Conservation (phyloP, 2,888 invertebrate species). For the Drosophila algonquin region DNA sequence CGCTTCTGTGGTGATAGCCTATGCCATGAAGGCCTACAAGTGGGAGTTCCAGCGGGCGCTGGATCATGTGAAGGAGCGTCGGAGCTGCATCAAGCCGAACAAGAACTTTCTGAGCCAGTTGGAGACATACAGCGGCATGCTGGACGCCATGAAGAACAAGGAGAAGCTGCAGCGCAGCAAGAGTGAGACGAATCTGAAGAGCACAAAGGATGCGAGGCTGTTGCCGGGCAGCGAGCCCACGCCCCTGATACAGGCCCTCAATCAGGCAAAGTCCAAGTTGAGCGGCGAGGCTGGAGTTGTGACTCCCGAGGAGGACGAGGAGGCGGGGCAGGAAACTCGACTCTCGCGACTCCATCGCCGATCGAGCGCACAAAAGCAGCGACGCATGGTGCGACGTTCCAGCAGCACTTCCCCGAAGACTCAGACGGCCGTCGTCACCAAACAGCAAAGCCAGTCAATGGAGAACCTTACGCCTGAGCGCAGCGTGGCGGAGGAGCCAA, state of each 20-base stretch:
- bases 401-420: constrained; percentile 83
- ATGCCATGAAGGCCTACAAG: constrained; percentile 98
- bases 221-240: constrained; percentile 86
- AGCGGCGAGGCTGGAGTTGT: constrained; percentile 54
- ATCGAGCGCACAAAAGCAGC: constrained; percentile 77
- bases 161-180: constrained; percentile 96
- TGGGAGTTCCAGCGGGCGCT: constrained; percentile 96
- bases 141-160: constrained; percentile 98
- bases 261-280: constrained; percentile 82
- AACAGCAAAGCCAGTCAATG: constrained; percentile 84
- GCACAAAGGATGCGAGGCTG: constrained; percentile 86
- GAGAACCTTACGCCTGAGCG: constrained; percentile 82
- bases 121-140: constrained; percentile 97
- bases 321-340: constrained; percentile 3
- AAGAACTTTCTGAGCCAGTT: constrained; percentile 96
- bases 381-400: constrained; percentile 79
- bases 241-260: constrained; percentile 86
- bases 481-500: constrained; percentile 85
- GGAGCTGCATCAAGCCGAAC: constrained; percentile 98
- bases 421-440: constrained; percentile 78
- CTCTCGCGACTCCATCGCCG: constrained; percentile 46
- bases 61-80: constrained; percentile 94
- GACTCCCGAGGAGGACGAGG: constrained; percentile 37
- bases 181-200: constrained; percentile 95
- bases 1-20: constrained; percentile 98